These are phyloP conservation scores for Drosophila carrolli DNA, from an alignment of 1,140 invertebrate species.

Conservation along the genomic window DNA sequence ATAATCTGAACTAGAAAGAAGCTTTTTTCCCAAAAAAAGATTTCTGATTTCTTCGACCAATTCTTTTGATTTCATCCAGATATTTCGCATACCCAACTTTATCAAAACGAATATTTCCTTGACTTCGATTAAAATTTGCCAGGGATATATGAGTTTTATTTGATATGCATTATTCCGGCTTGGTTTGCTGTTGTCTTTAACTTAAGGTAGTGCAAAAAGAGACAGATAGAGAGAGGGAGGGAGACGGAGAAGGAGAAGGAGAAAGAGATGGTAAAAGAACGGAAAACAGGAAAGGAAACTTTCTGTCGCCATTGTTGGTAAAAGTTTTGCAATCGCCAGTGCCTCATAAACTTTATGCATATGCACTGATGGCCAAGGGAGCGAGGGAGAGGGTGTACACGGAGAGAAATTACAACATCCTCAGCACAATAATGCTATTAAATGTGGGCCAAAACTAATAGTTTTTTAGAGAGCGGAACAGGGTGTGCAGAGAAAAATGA, in stretches of 20 bases:
- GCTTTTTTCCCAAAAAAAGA: too few relatives aligned
- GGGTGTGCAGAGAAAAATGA: too few relatives aligned
- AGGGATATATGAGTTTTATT: conserved; percentile 7
- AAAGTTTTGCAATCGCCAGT: conserved; percentile 80
- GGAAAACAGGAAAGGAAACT: conserved; percentile 59
- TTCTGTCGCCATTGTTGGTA: conserved; percentile 76
- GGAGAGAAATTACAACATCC: not conserved
- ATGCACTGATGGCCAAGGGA: conserved; percentile 43
- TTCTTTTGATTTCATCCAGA: too few relatives aligned
- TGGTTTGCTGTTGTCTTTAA: conserved; percentile 40
- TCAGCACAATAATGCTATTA: not conserved
- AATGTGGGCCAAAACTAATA: not conserved
- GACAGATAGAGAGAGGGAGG: not conserved
- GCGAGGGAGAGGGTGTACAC: conserved; percentile 5
- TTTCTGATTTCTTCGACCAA: too few relatives aligned
- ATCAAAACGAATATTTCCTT: not conserved
- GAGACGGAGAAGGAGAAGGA: not conserved
- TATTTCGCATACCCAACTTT: too few relatives aligned
- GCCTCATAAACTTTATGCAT: conserved; percentile 75
- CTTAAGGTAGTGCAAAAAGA: conserved; percentile 15
- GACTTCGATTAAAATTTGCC: conserved; percentile 13
- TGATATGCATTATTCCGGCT: conserved; percentile 1
- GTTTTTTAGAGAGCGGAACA: not conserved
- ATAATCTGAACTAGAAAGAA: too few relatives aligned
- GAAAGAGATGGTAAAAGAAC: conserved; percentile 1